Evolutionary conservation across 2,888 invertebrate genomes (phyloP), one percentile per base, ranked within the genome.

Genomic region (Stenichneumon culpator): DNA sequence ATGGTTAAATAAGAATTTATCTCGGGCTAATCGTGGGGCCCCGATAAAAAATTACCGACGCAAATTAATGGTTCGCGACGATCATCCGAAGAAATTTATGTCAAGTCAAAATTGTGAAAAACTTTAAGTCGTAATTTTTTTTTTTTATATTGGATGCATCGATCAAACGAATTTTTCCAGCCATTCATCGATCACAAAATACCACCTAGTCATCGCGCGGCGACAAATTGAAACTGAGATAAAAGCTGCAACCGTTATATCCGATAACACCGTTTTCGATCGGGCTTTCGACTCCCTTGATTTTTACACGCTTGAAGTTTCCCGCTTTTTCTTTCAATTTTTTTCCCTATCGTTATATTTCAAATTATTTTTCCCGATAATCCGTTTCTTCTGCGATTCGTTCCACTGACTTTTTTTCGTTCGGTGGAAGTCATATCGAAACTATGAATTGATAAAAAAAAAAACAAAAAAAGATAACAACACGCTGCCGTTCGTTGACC

Each of bases 391-490:
- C 32, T n/a, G 16, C 32, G 32, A 63, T 63, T 32, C 28, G 63
- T 63, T 63, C 28, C 28, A 7, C 28, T 32, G 28, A 63, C 32
- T 54, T 70, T 78, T 78, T 84, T 77, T 67, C 68, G 80, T 79
- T 57, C 69, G 69, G 39, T 67, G 81, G 77, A 75, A 81, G 79
- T 68, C 68, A 57, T 81, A 70, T 77, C 28, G 75, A 83, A 86
- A 87, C 80, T 83, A 78, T 84, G 80, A 70, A 69, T 84, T 67
- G 73, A 75, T 79, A 70, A 14, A n/a, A 44, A 14, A 11, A 5
- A 60, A 25, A 69, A 68, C 28, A 22, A 36, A 19, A 14, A 57
- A 6, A 28, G 32, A 32, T 32, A n/a, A 47, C 5, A 32, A 50
- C 28, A 7, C 22, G 14, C 25, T n/a, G 22, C 6, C 39, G n/a